A percentile compares a stretch with the other conserved stretches of the same genome.
Evolutionary conservation across 2,113 vertebrate genomes (phyloP).

Genomic region (Aix galericulata): DNA sequence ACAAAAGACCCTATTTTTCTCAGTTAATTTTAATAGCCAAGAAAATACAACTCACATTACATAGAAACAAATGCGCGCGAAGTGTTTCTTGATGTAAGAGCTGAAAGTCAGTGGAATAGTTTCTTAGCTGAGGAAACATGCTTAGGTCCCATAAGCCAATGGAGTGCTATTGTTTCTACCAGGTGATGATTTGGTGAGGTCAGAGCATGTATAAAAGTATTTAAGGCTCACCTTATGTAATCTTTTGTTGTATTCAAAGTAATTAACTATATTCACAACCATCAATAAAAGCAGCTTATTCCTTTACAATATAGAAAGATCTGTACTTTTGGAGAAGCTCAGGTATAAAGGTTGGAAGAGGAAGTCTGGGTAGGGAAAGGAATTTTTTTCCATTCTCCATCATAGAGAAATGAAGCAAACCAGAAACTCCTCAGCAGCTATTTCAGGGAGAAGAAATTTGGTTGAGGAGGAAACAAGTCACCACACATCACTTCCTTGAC

Average conservation of each 20-base stretch:
- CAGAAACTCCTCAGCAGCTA: neutral
- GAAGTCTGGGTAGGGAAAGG: neutral
- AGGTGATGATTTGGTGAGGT: neutral
- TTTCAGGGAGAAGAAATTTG: neutral
- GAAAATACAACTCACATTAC: neutral
- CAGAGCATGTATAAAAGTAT: neutral
- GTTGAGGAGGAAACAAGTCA: neutral
- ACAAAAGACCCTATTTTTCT: neutral
- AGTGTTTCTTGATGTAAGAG: neutral
- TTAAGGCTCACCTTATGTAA: neutral
- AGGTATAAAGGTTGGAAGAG: neutral
- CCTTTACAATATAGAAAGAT: neutral
- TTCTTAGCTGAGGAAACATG: neutral
- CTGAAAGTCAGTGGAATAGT: neutral
- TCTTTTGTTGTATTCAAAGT: neutral
- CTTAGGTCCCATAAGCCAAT: neutral
- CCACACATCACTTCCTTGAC: neutral
- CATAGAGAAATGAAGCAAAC: neutral
- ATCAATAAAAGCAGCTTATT: neutral
- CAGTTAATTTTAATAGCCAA: neutral
- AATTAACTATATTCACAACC: neutral
- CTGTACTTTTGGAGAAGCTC: neutral
- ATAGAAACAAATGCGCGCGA: neutral
- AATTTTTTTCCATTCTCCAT: neutral
- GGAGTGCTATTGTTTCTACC: neutral